Percentiles rank a stretch among this genome's conserved stretches.
Conservation (phyloP, 1,140 invertebrate species). For the Sarcophaga peregrina region DNA sequence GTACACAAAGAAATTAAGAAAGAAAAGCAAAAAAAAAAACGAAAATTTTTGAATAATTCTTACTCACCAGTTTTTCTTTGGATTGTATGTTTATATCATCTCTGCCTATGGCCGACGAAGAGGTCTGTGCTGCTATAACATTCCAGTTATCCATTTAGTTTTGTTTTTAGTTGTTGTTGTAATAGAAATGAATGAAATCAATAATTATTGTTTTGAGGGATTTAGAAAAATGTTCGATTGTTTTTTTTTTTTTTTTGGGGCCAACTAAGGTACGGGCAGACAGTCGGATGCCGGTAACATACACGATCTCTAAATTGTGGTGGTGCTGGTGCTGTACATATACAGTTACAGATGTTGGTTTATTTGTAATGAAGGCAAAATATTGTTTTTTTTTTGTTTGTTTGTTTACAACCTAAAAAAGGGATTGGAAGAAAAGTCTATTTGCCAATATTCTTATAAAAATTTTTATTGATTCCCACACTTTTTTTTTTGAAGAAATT, state of each 20-base stretch:
- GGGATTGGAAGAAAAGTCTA: slow-evolving; percentile 2
- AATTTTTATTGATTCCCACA: background rate
- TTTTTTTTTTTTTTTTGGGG: too few species aligned
- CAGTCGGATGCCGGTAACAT: background rate
- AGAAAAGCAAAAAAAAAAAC: background rate
- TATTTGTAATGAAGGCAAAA: background rate
- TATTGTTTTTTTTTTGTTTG: background rate
- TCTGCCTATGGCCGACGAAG: slow-evolving; percentile 57
- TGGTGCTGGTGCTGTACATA: background rate
- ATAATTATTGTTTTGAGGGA: background rate
- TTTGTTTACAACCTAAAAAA: background rate
- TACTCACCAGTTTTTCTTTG: slow-evolving; percentile 63
- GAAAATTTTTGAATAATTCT: background rate
- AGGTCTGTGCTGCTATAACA: slow-evolving; percentile 64
- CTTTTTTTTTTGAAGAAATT: background rate
- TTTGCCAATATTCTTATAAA: slow-evolving; percentile 3
- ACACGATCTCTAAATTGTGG: background rate
- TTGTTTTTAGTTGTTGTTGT: background rate
- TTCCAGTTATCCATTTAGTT: slow-evolving; percentile 64
- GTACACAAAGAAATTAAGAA: background rate
- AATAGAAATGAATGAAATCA: slow-evolving; percentile 1
- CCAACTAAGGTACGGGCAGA: background rate
- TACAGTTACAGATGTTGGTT: background rate
- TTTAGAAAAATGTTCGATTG: background rate
- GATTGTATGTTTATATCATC: slow-evolving; percentile 52